A percentile compares a stretch with the other conserved stretches of the same genome.
These are phyloP conservation scores for Lycaon pictus DNA, from an alignment of 2,113 vertebrate genomes.

Conservation along the genomic window DNA sequence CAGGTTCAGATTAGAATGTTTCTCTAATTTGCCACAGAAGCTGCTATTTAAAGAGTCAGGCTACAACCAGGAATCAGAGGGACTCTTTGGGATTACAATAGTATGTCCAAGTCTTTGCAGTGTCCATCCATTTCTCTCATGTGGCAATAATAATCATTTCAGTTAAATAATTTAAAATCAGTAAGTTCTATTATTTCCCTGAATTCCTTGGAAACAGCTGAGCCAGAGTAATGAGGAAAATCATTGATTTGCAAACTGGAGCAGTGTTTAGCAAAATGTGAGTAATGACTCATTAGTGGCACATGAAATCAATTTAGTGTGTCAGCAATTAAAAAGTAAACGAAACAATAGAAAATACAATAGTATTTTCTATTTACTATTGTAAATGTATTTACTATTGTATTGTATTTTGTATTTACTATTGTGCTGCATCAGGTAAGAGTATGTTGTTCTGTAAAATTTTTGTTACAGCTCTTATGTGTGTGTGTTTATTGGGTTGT, in stretches of 20 bases:
- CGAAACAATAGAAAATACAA: background rate
- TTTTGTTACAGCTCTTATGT: background rate
- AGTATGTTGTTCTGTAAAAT: background rate
- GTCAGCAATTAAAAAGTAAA: background rate
- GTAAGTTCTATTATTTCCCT: background rate
- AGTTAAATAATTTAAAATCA: background rate
- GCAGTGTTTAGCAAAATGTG: background rate
- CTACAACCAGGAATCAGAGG: constrained; percentile 4
- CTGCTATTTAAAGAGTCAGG: constrained; percentile 40
- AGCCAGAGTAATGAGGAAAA: constrained; percentile 31
- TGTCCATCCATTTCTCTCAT: background rate
- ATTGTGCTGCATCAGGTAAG: background rate
- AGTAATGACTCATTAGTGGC: background rate
- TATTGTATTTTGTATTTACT: too few species aligned
- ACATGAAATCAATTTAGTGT: background rate
- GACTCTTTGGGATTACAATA: background rate
- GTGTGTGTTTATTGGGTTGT: background rate
- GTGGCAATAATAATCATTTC: constrained; percentile 22
- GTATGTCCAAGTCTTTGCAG: background rate
- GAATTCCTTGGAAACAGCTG: constrained; percentile 15
- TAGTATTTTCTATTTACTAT: too few species aligned
- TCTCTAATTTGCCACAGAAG: constrained; percentile 9
- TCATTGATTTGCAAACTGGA: background rate
- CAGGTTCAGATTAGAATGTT: constrained; percentile 31
- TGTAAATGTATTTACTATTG: too few species aligned